These are phyloP conservation scores for Coelopa frigida DNA, from an alignment of 1,140 invertebrate species.

Conservation along the genomic window DNA sequence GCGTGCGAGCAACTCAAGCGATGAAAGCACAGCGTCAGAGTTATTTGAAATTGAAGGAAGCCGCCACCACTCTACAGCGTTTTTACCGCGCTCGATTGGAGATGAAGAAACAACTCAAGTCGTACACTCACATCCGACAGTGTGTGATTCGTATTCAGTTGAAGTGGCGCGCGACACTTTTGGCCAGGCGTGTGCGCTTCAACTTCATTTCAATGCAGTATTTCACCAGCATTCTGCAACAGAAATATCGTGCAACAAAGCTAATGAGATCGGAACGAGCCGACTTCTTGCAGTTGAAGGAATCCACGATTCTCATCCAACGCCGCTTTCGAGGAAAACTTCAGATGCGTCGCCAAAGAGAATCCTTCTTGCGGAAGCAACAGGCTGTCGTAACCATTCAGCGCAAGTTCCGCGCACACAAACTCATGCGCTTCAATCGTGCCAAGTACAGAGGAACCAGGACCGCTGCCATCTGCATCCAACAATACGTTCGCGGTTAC, in stretches of 20 bases:
- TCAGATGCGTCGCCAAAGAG: slow-evolving; percentile 14
- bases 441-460: slow-evolving; percentile 2
- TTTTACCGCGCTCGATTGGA: slow-evolving; percentile 13
- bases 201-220: slow-evolving; percentile 9
- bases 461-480: slow-evolving; percentile 22
- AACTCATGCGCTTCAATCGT: slow-evolving; percentile 23
- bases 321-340: slow-evolving; percentile 2
- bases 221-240: slow-evolving; percentile 11
- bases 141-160: slow-evolving; percentile 18
- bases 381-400: slow-evolving; percentile 17
- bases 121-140: slow-evolving; percentile 22
- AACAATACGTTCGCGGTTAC: slow-evolving; percentile 17
- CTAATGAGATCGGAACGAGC: slow-evolving; percentile 12
- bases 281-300: slow-evolving; percentile 13
- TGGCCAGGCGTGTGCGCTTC: slow-evolving; percentile 10
- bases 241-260: slow-evolving; percentile 12
- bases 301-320: slow-evolving; percentile 19
- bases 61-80: slow-evolving; percentile 24
- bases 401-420: slow-evolving; percentile 23
- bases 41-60: slow-evolving; percentile 26
- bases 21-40: slow-evolving; percentile 16
- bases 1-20: slow-evolving; percentile 29
- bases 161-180: slow-evolving; percentile 20
- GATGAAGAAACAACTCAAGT: slow-evolving; percentile 17
- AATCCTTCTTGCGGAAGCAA: not conserved